Conservation (phyloP, 2,113 vertebrate species). For the Etheostoma spectabile region DNA sequence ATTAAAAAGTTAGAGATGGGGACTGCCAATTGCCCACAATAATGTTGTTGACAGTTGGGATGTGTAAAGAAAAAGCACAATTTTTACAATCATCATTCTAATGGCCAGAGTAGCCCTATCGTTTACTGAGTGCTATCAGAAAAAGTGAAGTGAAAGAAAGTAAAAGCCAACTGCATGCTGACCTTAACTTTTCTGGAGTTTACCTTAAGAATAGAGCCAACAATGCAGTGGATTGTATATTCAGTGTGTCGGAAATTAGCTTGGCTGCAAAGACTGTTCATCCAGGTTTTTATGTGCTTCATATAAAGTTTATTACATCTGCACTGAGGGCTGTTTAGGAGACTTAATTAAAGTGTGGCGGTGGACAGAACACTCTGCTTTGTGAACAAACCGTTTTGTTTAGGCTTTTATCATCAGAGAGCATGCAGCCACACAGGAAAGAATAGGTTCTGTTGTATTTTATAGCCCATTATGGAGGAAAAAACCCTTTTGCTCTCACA, state of each 20-base stretch:
- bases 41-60: constrained; percentile 47
- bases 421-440: constrained; percentile 5
- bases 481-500: constrained; percentile 17
- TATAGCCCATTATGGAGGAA: constrained; percentile 35
- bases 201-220: constrained; percentile 35
- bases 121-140: constrained; percentile 27
- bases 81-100: constrained; percentile 32
- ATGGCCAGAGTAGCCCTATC: constrained; percentile 20
- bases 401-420: constrained; percentile 62
- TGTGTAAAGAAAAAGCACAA: constrained; percentile 53
- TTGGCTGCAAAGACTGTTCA: constrained; percentile 37
- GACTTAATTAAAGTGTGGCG: constrained; percentile 75
- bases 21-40: constrained; percentile 33
- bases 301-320: constrained; percentile 70
- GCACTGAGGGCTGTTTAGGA: constrained; percentile 61
- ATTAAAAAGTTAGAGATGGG: constrained; percentile 53
- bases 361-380: constrained; percentile 47
- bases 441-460: constrained; percentile 39
- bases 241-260: constrained; percentile 43
- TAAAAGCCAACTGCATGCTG: constrained; percentile 17
- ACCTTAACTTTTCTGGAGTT: constrained; percentile 53
- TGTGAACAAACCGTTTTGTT: constrained; percentile 64
- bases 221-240: constrained; percentile 20
- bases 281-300: constrained; percentile 56
- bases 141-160: constrained; percentile 43